Conservation (phyloP, 2,888 invertebrate genomes). For the Synergus umbraculus region DNA sequence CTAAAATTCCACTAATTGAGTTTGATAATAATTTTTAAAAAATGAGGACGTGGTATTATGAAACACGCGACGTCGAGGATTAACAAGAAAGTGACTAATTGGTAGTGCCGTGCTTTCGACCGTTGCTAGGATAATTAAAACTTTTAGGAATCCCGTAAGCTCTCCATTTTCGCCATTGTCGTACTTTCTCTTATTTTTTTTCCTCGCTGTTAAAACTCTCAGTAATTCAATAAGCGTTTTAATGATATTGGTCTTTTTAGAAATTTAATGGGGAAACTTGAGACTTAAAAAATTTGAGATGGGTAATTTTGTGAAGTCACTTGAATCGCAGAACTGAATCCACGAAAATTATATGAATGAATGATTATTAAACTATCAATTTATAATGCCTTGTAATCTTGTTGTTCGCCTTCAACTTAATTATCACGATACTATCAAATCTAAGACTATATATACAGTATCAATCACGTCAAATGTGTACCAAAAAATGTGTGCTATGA, state of each 20-base stretch:
- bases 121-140: slow-evolving; percentile 66
- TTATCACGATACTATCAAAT: too few relatives aligned
- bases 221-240: neutral
- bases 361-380: too few relatives aligned
- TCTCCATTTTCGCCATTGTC: slow-evolving; percentile 46
- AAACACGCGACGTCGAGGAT: slow-evolving; percentile 6
- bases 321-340: too few relatives aligned
- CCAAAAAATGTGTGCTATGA: too few relatives aligned
- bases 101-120: slow-evolving; percentile 32
- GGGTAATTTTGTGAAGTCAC: too few relatives aligned
- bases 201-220: neutral
- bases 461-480: too few relatives aligned
- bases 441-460: too few relatives aligned
- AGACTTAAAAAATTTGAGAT: too few relatives aligned
- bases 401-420: too few relatives aligned
- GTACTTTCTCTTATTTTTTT: neutral
- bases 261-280: neutral
- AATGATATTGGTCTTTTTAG: neutral
- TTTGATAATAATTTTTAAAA: slow-evolving; percentile 2
- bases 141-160: slow-evolving; percentile 58
- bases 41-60: neutral
- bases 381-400: too few relatives aligned
- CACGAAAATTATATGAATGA: too few relatives aligned
- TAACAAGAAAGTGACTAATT: slow-evolving; percentile 44
- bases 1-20: neutral